Evolutionary conservation across 1,140 invertebrate genomes (phyloP).

Genomic region (Drosophila seguyi): DNA sequence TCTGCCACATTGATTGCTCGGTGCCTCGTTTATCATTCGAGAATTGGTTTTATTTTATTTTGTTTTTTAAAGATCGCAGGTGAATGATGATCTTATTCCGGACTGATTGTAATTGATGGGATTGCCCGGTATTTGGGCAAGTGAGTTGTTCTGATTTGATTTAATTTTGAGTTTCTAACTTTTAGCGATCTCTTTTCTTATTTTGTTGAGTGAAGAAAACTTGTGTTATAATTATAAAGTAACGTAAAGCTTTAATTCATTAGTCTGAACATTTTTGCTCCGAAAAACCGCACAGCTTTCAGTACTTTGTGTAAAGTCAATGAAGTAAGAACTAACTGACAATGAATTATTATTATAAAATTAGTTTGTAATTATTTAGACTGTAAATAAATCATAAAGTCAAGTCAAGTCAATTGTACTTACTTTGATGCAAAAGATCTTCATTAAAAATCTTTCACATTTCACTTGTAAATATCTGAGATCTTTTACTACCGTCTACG

Average conservation of each 20-base stretch:
- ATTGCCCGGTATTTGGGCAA: not conserved
- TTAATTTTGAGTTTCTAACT: not conserved
- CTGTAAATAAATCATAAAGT: not conserved
- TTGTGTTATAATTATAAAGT: no score
- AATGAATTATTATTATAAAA: not conserved
- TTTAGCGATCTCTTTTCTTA: not conserved
- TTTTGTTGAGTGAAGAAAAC: not conserved
- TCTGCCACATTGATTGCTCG: slow-evolving; percentile 24
- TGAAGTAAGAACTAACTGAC: not conserved
- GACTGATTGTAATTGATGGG: slow-evolving; percentile 41
- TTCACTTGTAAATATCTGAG: not conserved
- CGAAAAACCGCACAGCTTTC: not conserved
- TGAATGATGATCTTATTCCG: slow-evolving; percentile 41
- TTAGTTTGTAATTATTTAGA: not conserved
- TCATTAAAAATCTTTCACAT: not conserved
- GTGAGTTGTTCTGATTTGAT: not conserved
- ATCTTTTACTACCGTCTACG: slow-evolving; percentile 9
- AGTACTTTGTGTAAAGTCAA: not conserved
- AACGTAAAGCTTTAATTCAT: not conserved
- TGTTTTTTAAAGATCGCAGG: slow-evolving; percentile 16
- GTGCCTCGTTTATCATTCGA: slow-evolving; percentile 38
- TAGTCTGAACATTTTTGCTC: no score
- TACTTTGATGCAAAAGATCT: not conserved
- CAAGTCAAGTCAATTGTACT: not conserved
- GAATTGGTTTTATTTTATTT: not conserved